A percentile compares a stretch with the other conserved stretches of the same genome.
These are phyloP conservation scores for Phyllotreta cruciferae DNA, from an alignment of 2,888 invertebrate genomes.

Conservation along the genomic window DNA sequence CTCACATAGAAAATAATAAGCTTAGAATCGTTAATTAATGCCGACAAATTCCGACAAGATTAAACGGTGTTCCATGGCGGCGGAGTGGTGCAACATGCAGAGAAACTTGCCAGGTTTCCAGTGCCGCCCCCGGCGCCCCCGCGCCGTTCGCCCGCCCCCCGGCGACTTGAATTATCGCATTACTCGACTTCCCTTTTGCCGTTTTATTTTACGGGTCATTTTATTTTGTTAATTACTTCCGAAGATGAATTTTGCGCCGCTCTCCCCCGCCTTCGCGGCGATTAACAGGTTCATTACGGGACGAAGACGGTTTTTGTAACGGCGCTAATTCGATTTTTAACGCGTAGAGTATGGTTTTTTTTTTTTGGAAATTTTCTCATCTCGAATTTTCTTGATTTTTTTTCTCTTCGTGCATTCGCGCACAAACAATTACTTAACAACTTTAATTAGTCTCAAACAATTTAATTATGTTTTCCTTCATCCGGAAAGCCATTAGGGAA, in stretches of 20 bases:
- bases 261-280: not conserved
- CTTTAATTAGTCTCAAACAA: constrained; percentile 27
- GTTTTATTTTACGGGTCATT: constrained; percentile 13
- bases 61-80: constrained; percentile 46
- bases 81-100: constrained; percentile 46
- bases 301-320: too few species aligned
- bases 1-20: constrained; percentile 42
- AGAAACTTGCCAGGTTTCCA: constrained; percentile 40
- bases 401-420: too few species aligned
- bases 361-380: too few species aligned
- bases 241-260: not conserved
- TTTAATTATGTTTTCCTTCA: constrained; percentile 28
- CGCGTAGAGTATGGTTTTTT: too few species aligned
- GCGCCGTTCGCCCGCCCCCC: too few species aligned
- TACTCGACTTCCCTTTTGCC: constrained; percentile 10
- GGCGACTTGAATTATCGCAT: constrained; percentile 10
- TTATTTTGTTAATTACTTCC: constrained; percentile 15
- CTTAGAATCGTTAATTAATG: constrained; percentile 46
- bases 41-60: constrained; percentile 49
- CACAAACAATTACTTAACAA: constrained; percentile 17
- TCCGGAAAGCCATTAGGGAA: constrained; percentile 25
- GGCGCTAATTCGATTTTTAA: too few species aligned
- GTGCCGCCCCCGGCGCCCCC: constrained; percentile 3
- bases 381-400: too few species aligned
- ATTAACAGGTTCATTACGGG: too few species aligned